Base-by-base conservation (phyloP, 2,888 invertebrate species). In the Cotesia congregata region DNA sequence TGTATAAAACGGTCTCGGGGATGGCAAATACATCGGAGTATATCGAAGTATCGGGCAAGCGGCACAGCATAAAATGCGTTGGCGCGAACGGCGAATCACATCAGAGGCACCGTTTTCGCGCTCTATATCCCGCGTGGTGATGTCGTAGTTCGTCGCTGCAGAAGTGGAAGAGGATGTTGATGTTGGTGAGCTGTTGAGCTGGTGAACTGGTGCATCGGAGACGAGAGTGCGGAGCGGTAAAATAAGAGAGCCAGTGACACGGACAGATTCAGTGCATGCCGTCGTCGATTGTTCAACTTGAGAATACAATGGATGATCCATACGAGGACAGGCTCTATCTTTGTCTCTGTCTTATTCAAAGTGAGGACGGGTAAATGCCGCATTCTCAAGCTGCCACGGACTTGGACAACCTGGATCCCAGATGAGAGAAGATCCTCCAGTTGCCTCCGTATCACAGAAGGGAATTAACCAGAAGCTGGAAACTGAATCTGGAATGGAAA, bases 221-320 rank as follows among this genome's bases (percentile, higher is more conserved):
- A 20, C 59, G 61, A 41, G 59, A 67, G 71, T 40, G 65, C 38
- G 40, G 72, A 67, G 69, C 50, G 74, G 68, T 17, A 74, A 71
- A 72, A 77, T 69, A 74, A 75, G 79, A 79, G 74, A 61, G 74
- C 68, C 71, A 74, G 75, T 80, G 82, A 82, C 82, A 81, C 77
- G 79, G 78, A 82, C 82, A 79, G 82, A 80, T 81, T 81, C 80
- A 79, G 80, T 77, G 79, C 80, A 78, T 78, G 80, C 79, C 79
- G 77, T 69, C 80, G 78, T 69, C 80, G 78, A 82, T 82, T 79
- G 80, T 82, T 82, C 79, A 79, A 77, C 80, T 64, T 72, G 64
- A n/a, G 75, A 76, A 81, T 80, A 82, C 81, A 81, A 82, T 80
- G 80, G 79, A 77, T 72, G 12, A 50, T 50, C 50, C 50, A 50